Percentiles rank a stretch among this genome's conserved stretches.
phyloP scores from a whole-genome alignment of 2,797 vertebrate species.

The Arvicola amphibius region DNA sequence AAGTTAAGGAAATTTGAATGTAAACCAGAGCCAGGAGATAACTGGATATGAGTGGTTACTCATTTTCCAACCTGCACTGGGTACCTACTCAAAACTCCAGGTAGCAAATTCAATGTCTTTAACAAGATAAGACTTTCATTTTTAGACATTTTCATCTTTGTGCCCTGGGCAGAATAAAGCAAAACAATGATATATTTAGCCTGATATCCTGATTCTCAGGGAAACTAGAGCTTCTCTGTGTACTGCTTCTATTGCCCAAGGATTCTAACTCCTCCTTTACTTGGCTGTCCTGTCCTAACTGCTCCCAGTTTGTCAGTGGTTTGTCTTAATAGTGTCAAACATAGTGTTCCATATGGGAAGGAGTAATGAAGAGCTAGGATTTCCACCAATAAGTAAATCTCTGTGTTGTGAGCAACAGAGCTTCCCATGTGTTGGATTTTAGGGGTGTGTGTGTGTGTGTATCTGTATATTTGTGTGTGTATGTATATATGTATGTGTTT shows the following conservation, averaged over 20 bases:
- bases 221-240: neutral
- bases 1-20: neutral
- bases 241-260: accelerated
- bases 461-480: neutral
- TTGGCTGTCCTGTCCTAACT: neutral
- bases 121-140: neutral
- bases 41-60: neutral
- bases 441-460: neutral
- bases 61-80: neutral
- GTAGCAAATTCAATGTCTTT: neutral
- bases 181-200: neutral
- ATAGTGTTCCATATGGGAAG: neutral
- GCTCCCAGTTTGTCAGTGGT: neutral
- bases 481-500: neutral
- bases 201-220: neutral
- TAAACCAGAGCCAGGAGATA: neutral
- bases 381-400: neutral
- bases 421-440: neutral
- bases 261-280: neutral
- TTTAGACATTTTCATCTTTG: neutral
- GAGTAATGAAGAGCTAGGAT: neutral
- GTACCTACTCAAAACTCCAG: neutral
- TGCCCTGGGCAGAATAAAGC: neutral
- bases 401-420: neutral
- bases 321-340: neutral